Evolutionary conservation across 2,888 invertebrate species (phyloP).

Genomic region (Trissoscelio sp.): DNA sequence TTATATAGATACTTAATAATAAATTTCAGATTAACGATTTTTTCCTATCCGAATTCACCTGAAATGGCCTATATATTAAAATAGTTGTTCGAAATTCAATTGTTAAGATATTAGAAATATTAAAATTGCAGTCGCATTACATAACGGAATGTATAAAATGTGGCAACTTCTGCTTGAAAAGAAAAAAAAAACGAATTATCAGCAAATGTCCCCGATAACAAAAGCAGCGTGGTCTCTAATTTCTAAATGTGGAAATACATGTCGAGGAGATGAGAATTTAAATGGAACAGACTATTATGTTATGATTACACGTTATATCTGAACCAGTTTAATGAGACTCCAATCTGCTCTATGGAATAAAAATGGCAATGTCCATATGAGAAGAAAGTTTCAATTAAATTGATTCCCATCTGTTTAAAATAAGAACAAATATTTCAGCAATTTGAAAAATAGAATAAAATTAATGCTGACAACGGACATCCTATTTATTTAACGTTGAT

Average conservation of each 20-base stretch:
- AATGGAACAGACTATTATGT: conserved; percentile 32
- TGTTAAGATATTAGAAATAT: no score
- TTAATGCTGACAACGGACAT: not conserved
- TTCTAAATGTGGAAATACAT: not conserved
- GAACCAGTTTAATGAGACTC: conserved; percentile 39
- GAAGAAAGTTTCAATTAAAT: conserved; percentile 37
- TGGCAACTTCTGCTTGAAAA: conserved; percentile 11
- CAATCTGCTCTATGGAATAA: conserved; percentile 16
- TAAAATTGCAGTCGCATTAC: not conserved
- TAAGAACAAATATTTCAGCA: no score
- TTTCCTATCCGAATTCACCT: no score
- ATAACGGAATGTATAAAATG: conserved; percentile 9
- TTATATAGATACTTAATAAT: no score
- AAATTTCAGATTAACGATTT: no score
- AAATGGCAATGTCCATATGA: not conserved
- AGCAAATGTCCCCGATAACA: conserved; percentile 28
- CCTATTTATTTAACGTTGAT: not conserved
- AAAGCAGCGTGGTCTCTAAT: not conserved
- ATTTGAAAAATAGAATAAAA: no score
- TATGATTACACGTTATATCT: conserved; percentile 43
- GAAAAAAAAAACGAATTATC: conserved; percentile 21
- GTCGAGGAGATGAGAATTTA: conserved; percentile 29
- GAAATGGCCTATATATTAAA: no score
- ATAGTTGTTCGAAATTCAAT: no score
- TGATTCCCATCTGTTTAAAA: no score